Conservation (phyloP, 1,140 invertebrate species). For the Eubasilissa regina region DNA sequence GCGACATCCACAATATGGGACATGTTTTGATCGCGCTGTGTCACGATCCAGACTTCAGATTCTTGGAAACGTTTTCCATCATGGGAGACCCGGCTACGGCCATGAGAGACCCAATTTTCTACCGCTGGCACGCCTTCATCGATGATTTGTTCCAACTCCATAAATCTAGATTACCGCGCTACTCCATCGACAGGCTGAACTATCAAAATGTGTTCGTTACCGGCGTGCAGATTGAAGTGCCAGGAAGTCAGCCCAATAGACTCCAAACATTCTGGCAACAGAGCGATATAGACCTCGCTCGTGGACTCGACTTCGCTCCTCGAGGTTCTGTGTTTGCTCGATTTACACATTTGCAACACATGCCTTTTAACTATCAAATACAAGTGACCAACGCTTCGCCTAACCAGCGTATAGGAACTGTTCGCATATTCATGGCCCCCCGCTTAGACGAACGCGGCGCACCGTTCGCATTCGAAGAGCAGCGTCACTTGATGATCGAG, state of each 20-base stretch:
- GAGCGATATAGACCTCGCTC: conserved; percentile 81
- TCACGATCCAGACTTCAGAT: conserved; percentile 79
- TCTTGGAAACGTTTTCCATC: conserved; percentile 71
- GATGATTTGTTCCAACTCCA: conserved; percentile 86
- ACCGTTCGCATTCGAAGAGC: conserved; percentile 76
- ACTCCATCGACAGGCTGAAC: conserved; percentile 71
- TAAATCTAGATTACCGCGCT: conserved; percentile 80
- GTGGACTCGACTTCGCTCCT: conserved; percentile 84
- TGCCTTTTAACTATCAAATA: conserved; percentile 79
- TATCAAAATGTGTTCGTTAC: conserved; percentile 76
- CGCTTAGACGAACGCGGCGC: conserved; percentile 79
- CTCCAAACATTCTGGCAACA: conserved; percentile 83
- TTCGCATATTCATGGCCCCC: conserved; percentile 84
- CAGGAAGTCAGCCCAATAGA: conserved; percentile 70
- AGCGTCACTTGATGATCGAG: conserved; percentile 82
- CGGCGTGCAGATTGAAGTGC: conserved; percentile 70
- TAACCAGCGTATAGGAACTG: conserved; percentile 74
- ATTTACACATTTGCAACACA: conserved; percentile 84
- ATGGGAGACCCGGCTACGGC: conserved; percentile 82
- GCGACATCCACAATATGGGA: conserved; percentile 83
- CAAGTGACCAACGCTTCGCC: conserved; percentile 75
- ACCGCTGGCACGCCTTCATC: conserved; percentile 86
- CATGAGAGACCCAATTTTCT: conserved; percentile 91
- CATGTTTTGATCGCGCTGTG: conserved; percentile 76
- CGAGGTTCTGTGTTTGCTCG: conserved; percentile 79